Base-by-base conservation (phyloP, 2,888 invertebrate species). In the Drosophila greeni region DNA sequence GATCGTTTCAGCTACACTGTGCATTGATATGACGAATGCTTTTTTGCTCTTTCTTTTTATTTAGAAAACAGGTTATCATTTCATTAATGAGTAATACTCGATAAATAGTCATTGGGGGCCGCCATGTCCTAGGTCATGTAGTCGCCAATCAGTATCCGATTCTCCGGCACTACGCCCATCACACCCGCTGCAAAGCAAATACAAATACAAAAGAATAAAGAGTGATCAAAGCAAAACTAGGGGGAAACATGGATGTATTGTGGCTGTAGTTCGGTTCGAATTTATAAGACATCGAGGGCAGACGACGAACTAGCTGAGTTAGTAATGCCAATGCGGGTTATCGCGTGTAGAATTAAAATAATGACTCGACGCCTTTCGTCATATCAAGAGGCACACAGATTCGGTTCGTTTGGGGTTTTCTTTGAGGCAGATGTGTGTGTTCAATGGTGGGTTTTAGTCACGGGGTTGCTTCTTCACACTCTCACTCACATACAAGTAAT, bases 151-250 rank as follows among this genome's bases (percentile, higher is more conserved):
- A 92, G 91, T 90, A 92, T 91, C 86, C 91, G 91, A 89, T 91
- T 91, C 90, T 92, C 92, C 89, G 91, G 90, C 89, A 92, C 89
- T 85, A 92, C 91, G 90, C 92, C 91, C 90, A 92, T 91, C 89
- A 92, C 76, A 83, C 87, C 84, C 75, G 85, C 83, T 86, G 75
- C 48, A 68, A 70, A 54, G 69, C 47, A 66, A 72, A 52, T 58
- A 71, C 70, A 67, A 65, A 72, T 48, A 71, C 59, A 72, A 42
- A 65, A 54, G 70, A 66, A 68, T 56, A 62, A 70, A 70, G 42
- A 48, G 55, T 54, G 48, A 49, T 52, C 39, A 52, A 61, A 39
- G 48, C 54, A 54, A 66, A 42, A 64, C 61, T 56, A 23, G 23
- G 54, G 56, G 23, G 11, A 42, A 33, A 62, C 48, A 52, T 53